Conservation (phyloP, 2,888 invertebrate species). For the Volucella inflata region DNA sequence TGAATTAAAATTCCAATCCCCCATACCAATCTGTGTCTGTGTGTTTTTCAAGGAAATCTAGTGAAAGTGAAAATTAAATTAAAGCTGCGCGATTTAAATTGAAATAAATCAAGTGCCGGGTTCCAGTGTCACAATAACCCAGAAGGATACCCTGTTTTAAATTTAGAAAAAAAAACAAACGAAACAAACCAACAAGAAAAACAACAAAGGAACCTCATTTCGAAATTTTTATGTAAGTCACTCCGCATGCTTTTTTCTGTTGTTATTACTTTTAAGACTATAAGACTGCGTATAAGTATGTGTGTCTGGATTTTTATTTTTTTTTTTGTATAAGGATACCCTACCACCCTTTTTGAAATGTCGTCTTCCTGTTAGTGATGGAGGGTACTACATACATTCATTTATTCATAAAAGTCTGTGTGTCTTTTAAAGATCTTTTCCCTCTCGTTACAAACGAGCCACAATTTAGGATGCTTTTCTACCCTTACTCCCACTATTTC, state of each 20-base stretch:
- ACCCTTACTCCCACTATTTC: neutral
- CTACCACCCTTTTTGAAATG: constrained; percentile 14
- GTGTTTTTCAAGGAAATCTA: neutral
- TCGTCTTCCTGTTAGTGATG: neutral
- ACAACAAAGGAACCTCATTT: constrained; percentile 8
- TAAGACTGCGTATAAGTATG: neutral
- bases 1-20: neutral
- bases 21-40: neutral
- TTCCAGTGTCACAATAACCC: constrained; percentile 54
- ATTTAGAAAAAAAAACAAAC: no score
- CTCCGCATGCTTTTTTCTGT: neutral
- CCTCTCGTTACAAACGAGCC: constrained; percentile 65
- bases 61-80: constrained; percentile 48
- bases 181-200: no score
- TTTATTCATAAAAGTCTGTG: neutral
- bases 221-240: constrained; percentile 60
- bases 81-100: neutral
- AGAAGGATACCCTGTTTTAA: constrained; percentile 56
- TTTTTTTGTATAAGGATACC: constrained; percentile 11
- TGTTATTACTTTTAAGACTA: constrained; percentile 1
- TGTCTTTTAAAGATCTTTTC: constrained; percentile 31
- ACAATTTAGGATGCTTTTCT: constrained; percentile 57
- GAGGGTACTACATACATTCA: neutral
- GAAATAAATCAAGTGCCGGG: constrained; percentile 38
- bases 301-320: neutral